Base-by-base conservation (phyloP, 2,113 vertebrate species). In the Meleagris gallopavo region DNA sequence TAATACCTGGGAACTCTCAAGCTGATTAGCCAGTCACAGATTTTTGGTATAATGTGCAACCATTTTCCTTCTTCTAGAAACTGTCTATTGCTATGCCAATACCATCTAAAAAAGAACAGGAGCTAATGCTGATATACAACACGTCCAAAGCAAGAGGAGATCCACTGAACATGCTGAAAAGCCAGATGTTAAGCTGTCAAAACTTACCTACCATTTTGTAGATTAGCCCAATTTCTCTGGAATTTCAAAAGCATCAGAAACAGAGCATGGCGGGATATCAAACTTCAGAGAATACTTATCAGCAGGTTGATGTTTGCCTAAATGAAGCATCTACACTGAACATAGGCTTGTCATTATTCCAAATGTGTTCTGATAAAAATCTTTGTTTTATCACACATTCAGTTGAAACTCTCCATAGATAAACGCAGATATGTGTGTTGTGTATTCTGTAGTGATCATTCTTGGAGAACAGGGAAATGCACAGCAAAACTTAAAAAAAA, bases 391-490 rank as follows among this genome's bases (percentile, higher is more conserved):
- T 3, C 4, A 29, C 70, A 70, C 40, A 48, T 82, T 48, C 65
- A 71, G 3, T 92, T 57, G 46, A 57, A 92, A 43, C 20, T 10
- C 6, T 45, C 64, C 61, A 11, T 70, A 88, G 82, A 93, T 67
- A 52, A 29, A 93, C 78, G 43, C 57, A 48, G 40, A 32, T 52
- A 67, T 17, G 20, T 74, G 77, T 88, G 90, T 69, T 78, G 43
- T 45, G 57, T 65, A 74, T 65, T 64, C 25, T 52, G 13, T 25
- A 71, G 62, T 10, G 36, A 38, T 71, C 78, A 27, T 22, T 71
- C 13, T 58, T 52, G 71, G 54, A 22, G 64, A 91, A 86, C 71
- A 62, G 90, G 86, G 90, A 94, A 91, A 95, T 90, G 67, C 43
- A 82, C 5, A 87, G 83, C 7, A 0, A 54, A 90, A 93, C 82